Evolutionary conservation across 1,140 invertebrate genomes (phyloP), one percentile per base, ranked within the genome.

Genomic region (Bombus turneri): DNA sequence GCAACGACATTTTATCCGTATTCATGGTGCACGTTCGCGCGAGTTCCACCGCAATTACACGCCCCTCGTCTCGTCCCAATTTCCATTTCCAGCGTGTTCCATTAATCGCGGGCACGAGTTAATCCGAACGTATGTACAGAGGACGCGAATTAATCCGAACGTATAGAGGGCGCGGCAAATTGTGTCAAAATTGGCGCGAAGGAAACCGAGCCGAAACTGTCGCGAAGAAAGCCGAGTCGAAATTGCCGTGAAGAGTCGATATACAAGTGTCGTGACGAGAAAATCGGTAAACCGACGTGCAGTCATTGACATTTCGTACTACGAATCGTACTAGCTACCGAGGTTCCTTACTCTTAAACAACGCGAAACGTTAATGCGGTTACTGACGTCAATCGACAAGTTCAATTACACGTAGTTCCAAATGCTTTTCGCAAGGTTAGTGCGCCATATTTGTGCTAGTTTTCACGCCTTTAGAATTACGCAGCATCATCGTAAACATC

Each of bases 361-460:
- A 80, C 81, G 75, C 74, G 66, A 71, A 88, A 88, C 71, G 57
- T 31, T 41, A 75, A 53, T 68, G 31, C 74, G 71, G 71, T 85
- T 76, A 83, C 81, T 88, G 83, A 73, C 72, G 74, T 41, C 74
- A 84, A 87, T 91, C 88, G 88, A 93, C 92, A 89, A 87, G 86
- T 91, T 87, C 86, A 93, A 93, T 93, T 93, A 93, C 87, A 91
- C 88, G 91, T 72, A 76, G 87, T 80, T 91, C 86, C 1, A 34
- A 68, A 86, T 88, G 90, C 74, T 88, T 88, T 88, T 90, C 87
- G 90, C 80, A 86, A 83, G 72, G 83, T 72, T 87, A 57, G n/a
- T 18, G 59, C 66, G 71, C 76, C 73, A 76, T 68, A 81, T 73
- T 76, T 66, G 64, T 53, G 64, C 62, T 47, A 68, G 43, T 75